Evolutionary conservation across 92 coral and sea anemone genomes (phyloP).

Genomic region (Porites lobata): DNA sequence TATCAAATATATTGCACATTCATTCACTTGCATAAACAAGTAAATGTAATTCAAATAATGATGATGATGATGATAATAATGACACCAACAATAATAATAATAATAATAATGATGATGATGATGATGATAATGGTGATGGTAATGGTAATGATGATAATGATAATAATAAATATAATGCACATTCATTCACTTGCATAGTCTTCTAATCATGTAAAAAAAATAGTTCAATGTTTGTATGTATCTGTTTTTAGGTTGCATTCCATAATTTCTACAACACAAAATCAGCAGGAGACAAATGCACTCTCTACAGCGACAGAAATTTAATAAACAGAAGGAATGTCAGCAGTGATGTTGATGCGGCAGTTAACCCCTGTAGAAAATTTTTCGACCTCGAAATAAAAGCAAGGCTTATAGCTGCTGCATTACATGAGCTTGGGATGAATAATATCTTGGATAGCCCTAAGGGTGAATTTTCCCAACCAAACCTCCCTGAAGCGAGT

Average conservation of each 20-base stretch:
- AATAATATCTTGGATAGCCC: conserved; percentile 55
- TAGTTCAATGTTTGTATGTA: no score
- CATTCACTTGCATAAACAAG: conserved; percentile 30
- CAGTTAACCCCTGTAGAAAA: conserved; percentile 76
- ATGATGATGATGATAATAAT: no score
- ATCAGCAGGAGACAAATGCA: conserved; percentile 77
- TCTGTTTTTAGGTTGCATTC: conserved; percentile 47
- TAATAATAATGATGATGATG: no score
- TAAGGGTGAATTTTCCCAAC: conserved; percentile 25
- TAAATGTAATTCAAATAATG: not conserved
- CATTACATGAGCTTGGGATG: conserved; percentile 77
- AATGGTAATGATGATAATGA: no score
- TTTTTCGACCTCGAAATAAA: conserved; percentile 72
- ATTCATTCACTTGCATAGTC: not conserved
- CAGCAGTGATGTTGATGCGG: conserved; percentile 69
- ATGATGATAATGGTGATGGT: no score
- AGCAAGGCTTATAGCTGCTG: conserved; percentile 79
- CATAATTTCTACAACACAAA: conserved; percentile 62
- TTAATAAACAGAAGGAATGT: conserved; percentile 86
- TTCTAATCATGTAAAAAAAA: conserved; percentile 1
- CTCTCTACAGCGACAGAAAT: conserved; percentile 80
- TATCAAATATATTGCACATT: conserved; percentile 28
- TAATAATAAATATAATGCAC: no score
- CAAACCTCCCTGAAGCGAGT: conserved; percentile 38
- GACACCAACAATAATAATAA: no score